These are phyloP conservation scores for Rosalia funebris DNA, from an alignment of 2,888 invertebrate genomes.

Conservation along the genomic window DNA sequence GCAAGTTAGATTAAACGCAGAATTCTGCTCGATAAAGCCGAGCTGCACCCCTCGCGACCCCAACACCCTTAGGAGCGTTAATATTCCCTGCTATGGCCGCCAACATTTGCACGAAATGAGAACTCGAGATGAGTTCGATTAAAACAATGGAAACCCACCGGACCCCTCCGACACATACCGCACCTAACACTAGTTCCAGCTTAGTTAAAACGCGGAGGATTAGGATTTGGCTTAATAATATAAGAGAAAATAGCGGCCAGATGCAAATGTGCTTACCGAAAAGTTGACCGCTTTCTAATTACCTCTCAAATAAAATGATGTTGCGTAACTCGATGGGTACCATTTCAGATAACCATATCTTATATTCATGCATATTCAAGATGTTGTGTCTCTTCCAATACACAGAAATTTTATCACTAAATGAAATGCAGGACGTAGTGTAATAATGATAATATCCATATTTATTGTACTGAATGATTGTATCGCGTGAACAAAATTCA, in stretches of 20 bases:
- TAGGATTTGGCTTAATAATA: constrained; percentile 53
- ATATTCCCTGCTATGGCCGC: constrained; percentile 62
- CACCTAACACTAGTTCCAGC: constrained; percentile 55
- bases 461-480: too few species aligned
- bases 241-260: constrained; percentile 46
- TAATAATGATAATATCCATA: too few species aligned
- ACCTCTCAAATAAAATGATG: too few species aligned
- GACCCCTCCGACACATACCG: constrained; percentile 38
- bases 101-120: constrained; percentile 65
- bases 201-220: constrained; percentile 53
- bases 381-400: too few species aligned
- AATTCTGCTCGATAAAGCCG: constrained; percentile 63
- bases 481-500: too few species aligned
- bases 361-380: too few species aligned
- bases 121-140: constrained; percentile 65
- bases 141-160: constrained; percentile 60
- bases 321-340: too few species aligned
- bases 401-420: too few species aligned
- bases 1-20: constrained; percentile 64
- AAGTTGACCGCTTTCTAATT: constrained; percentile 33
- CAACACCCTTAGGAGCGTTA: constrained; percentile 63
- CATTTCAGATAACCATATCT: too few species aligned
- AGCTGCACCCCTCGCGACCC: constrained; percentile 49
- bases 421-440: too few species aligned
- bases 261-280: constrained; percentile 29